A percentile compares a stretch with the other conserved stretches of the same genome.
phyloP scores from a whole-genome alignment of 2,113 vertebrate genomes.

The Calonectris borealis region DNA sequence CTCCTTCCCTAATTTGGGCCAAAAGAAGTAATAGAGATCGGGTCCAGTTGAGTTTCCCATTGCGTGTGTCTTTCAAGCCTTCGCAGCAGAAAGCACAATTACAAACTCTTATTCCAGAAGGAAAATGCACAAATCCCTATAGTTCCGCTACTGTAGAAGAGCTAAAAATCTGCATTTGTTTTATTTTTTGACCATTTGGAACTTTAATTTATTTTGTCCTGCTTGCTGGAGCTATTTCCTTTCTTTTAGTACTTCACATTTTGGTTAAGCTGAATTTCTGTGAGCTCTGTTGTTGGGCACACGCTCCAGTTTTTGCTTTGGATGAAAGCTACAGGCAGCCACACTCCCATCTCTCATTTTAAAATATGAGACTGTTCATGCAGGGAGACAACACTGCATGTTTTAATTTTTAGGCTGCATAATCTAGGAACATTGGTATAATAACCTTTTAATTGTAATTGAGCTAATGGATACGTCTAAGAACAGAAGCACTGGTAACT shows the following conservation, averaged over 20 bases:
- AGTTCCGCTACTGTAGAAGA: not conserved
- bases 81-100: not conserved
- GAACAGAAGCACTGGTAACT: not conserved
- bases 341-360: not conserved
- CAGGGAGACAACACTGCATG: not conserved
- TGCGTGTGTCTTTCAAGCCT: not conserved
- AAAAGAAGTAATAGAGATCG: not conserved
- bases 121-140: not conserved
- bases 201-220: not conserved
- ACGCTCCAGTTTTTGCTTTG: not conserved
- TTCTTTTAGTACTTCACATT: not conserved
- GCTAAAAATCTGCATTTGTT: not conserved
- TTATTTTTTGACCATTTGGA: not conserved
- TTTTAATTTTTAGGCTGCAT: not conserved
- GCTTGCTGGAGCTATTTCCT: not conserved
- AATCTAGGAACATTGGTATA: not conserved
- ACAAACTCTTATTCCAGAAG: not conserved
- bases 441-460: not conserved
- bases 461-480: not conserved
- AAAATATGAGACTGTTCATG: not conserved
- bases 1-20: not conserved
- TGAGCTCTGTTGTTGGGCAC: not conserved
- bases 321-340: not conserved
- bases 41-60: not conserved
- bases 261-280: not conserved